A percentile compares a stretch with the other conserved stretches of the same genome.
Evolutionary conservation across 2,888 invertebrate genomes (phyloP).

Genomic region (Caradrina kadenii): DNA sequence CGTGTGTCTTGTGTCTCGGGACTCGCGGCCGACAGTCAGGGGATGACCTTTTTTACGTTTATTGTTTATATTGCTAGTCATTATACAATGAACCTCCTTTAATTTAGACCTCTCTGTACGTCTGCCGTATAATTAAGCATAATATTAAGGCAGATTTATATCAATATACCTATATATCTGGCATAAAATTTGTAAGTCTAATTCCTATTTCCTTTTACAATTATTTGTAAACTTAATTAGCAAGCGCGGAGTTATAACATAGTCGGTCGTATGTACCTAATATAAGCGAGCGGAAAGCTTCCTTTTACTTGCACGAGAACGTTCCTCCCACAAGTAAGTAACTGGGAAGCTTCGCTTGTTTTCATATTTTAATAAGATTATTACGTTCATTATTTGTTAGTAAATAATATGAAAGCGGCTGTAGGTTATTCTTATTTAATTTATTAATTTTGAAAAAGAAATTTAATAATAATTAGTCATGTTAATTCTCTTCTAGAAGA

Average conservation of each 20-base stretch:
- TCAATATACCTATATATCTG: too few relatives aligned
- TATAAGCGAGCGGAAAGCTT: neutral
- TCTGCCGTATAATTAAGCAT: neutral
- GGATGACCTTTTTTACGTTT: conserved; percentile 21
- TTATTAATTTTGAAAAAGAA: neutral
- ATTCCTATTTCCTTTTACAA: conserved; percentile 1
- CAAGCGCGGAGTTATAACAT: conserved; percentile 26
- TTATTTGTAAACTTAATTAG: conserved; percentile 38
- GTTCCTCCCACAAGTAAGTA: neutral
- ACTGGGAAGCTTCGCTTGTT: conserved; percentile 2
- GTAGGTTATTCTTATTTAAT: neutral
- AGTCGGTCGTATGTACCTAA: conserved; percentile 8
- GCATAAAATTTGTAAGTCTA: neutral
- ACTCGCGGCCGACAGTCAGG: neutral
- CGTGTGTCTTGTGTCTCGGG: conserved; percentile 34
- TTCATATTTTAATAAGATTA: conserved; percentile 14
- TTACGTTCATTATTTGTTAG: neutral
- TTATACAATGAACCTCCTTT: conserved; percentile 3
- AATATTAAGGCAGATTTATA: neutral
- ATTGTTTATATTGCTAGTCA: conserved; percentile 2
- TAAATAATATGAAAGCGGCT: neutral
- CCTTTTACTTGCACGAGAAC: conserved; percentile 2
- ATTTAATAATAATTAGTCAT: too few relatives aligned
- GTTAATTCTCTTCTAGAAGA: too few relatives aligned
- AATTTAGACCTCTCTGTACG: conserved; percentile 29